A percentile compares a stretch with the other conserved stretches of the same genome.
Conservation (phyloP, 1,140 invertebrate genomes). For the Xylocopa sonorina region DNA sequence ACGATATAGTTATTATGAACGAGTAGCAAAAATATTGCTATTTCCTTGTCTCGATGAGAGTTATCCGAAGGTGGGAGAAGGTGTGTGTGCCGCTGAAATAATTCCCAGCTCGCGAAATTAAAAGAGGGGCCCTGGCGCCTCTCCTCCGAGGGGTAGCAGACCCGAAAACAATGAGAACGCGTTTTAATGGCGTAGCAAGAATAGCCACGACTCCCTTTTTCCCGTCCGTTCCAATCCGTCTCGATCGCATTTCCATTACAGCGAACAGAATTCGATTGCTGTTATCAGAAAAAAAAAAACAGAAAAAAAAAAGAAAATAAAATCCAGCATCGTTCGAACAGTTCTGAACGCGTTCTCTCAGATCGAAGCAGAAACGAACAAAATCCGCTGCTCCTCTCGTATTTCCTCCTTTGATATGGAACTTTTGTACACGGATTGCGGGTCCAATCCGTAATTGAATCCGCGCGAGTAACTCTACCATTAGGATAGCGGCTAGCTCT, state of each 20-base stretch:
- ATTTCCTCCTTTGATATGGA: no score
- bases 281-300: not conserved
- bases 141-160: not conserved
- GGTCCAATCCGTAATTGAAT: no score
- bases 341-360: not conserved
- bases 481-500: not conserved
- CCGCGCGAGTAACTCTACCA: no score
- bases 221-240: not conserved
- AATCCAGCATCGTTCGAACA: not conserved
- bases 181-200: not conserved
- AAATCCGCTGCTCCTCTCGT: no score
- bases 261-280: not conserved
- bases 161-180: not conserved
- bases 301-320: not conserved
- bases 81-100: conserved; percentile 25
- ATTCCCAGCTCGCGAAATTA: not conserved
- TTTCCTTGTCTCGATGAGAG: conserved; percentile 54
- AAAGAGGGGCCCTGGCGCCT: no score
- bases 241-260: no score
- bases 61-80: conserved; percentile 21
- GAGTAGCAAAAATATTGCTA: conserved; percentile 69
- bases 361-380: no score
- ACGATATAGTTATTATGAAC: conserved; percentile 66
- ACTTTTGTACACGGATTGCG: no score
- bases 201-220: not conserved